Evolutionary conservation across 2,888 invertebrate genomes (phyloP).

Genomic region (Steinernema hermaphroditum): DNA sequence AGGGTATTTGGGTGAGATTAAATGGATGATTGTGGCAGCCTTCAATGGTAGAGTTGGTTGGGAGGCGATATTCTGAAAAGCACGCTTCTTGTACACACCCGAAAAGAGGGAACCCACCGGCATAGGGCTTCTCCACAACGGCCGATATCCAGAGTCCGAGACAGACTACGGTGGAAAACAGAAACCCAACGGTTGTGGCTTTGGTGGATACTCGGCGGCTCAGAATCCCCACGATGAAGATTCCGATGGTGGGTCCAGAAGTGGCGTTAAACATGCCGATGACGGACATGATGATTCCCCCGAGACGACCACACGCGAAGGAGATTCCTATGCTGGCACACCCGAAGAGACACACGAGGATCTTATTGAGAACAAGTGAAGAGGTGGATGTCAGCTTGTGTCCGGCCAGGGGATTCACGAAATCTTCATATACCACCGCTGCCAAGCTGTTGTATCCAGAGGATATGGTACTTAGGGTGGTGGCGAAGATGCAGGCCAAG

Average conservation of each 20-base stretch:
- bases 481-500: constrained; percentile 31
- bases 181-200: neutral
- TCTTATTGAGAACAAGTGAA: neutral
- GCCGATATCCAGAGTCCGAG: neutral
- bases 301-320: neutral
- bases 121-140: neutral
- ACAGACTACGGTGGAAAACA: neutral
- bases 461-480: constrained; percentile 31
- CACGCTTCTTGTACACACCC: neutral
- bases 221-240: neutral
- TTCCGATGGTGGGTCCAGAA: neutral
- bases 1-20: neutral
- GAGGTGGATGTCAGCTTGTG: neutral
- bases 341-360: neutral
- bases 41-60: neutral
- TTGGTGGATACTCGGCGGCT: neutral
- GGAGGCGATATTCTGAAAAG: neutral
- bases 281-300: neutral
- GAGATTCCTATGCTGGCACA: neutral
- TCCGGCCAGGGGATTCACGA: neutral
- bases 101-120: neutral
- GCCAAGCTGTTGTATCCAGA: constrained; percentile 33
- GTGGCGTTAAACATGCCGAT: neutral
- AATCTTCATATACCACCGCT: constrained; percentile 33
- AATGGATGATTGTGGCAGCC: neutral